Evolutionary conservation across 37 sponge, comb jelly and placozoan species (phyloP).

Genomic region (Eunapius fragilis): DNA sequence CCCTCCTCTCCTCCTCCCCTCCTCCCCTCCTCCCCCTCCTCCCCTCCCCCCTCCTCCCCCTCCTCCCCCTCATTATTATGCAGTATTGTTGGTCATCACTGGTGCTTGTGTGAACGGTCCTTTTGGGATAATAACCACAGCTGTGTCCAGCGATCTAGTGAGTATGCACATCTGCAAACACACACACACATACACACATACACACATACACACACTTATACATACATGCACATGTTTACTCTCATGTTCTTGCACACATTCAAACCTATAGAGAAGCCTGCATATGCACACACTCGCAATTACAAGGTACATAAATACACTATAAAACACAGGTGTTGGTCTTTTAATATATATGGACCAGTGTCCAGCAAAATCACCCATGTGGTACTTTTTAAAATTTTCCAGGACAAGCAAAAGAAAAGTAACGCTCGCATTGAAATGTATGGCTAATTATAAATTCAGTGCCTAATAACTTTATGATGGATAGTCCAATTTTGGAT

Average conservation of each 20-base stretch:
- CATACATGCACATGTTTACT: background rate
- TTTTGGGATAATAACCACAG: constrained; percentile 89
- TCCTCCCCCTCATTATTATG: background rate
- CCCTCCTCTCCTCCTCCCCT: too few relatives aligned
- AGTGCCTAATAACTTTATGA: too few relatives aligned
- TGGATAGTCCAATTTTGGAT: too few relatives aligned
- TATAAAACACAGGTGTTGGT: too few relatives aligned
- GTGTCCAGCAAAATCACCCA: too few relatives aligned
- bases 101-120: constrained; percentile 87
- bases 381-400: too few relatives aligned
- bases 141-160: constrained; percentile 81
- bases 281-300: background rate
- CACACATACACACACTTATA: background rate
- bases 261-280: background rate
- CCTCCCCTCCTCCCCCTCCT: too few relatives aligned
- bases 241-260: background rate
- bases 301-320: background rate
- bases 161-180: background rate
- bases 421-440: too few relatives aligned
- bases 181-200: background rate
- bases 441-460: too few relatives aligned
- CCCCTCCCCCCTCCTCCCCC: too few relatives aligned
- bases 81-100: constrained; percentile 53
- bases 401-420: too few relatives aligned
- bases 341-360: too few relatives aligned